Evolutionary conservation across 2,888 invertebrate species (phyloP), one percentile per base, ranked within the genome.

Genomic region (Drosophila rubida): DNA sequence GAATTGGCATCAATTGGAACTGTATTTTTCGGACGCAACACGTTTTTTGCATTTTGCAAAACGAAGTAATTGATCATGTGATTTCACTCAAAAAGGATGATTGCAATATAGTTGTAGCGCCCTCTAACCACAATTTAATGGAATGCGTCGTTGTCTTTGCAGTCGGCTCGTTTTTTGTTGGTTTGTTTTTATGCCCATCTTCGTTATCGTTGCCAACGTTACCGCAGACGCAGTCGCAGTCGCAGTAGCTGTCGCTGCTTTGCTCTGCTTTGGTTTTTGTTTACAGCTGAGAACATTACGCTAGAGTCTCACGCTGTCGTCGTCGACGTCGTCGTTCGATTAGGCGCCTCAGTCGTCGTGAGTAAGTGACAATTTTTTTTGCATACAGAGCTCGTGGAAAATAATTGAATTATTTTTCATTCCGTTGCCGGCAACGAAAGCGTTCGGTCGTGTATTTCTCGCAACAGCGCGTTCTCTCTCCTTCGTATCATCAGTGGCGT

Each of bases 381-480:
- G 74, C 75, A 73, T 69, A 63, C 44, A 42, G 4, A 23, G 57
- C 65, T 75, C 63, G 85, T 84, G 76, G 66, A 80, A 87, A 87
- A 85, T 87, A 87, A 88, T 85, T 87, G 75, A 83, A 71, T 83
- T 87, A 71, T 82, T 76, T 75, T 88, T 87, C 88, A 87, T 88
- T 89, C 78, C 74, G 77, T 74, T 70, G 82, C 78, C 80, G 89
- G 76, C 87, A 84, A 78, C 86, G 81, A 71, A 74, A 74, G 80
- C 80, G 85, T 50, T 74, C 72, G 75, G 88, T 78, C 68, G 86
- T 83, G 75, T 60, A 25, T 30, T n/a, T n/a, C 32, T 35, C 41
- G 27, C 23, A 30, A 32, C 32, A 41, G n/a, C 30, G 42, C 19
- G 41, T 13, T 39, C 39, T 16, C 35, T 27, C 39, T 16, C 13